These are phyloP conservation scores for Bovichtus diacanthus DNA, from an alignment of 2,797 vertebrate genomes.

Conservation along the genomic window DNA sequence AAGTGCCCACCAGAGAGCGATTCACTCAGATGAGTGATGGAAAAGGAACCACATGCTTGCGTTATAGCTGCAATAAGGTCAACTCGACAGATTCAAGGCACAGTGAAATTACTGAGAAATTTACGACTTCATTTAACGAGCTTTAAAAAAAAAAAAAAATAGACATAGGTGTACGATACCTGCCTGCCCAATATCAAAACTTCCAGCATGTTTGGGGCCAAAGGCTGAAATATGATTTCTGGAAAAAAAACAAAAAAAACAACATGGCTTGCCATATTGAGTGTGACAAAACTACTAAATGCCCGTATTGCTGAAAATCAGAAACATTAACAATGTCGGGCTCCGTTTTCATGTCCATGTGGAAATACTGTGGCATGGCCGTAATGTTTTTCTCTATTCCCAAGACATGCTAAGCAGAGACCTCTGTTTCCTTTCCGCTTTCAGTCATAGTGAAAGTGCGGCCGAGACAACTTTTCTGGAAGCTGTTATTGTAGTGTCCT, in stretches of 20 bases:
- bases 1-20: conserved; percentile 59
- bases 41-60: conserved; percentile 52
- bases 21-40: conserved; percentile 65
- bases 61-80: conserved; percentile 49
- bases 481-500: conserved; percentile 56
- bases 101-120: conserved; percentile 47
- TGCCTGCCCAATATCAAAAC: conserved; percentile 66
- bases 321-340: conserved; percentile 29
- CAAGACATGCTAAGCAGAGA: conserved; percentile 48
- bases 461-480: conserved; percentile 41
- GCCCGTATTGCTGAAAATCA: conserved; percentile 55
- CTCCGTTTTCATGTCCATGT: conserved; percentile 56
- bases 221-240: conserved; percentile 58
- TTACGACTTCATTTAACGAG: conserved; percentile 43
- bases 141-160: conserved; percentile 42
- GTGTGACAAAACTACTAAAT: conserved; percentile 65
- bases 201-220: conserved; percentile 18
- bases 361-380: conserved; percentile 40
- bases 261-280: conserved; percentile 56
- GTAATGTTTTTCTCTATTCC: conserved; percentile 63
- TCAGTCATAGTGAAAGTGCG: conserved; percentile 29
- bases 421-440: conserved; percentile 56
- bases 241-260: conserved; percentile 58
- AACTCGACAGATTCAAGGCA: conserved; percentile 51
- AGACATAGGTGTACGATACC: conserved; percentile 24